phyloP scores from a whole-genome alignment of 2,888 invertebrate species.

The Frankliniella fusca region DNA sequence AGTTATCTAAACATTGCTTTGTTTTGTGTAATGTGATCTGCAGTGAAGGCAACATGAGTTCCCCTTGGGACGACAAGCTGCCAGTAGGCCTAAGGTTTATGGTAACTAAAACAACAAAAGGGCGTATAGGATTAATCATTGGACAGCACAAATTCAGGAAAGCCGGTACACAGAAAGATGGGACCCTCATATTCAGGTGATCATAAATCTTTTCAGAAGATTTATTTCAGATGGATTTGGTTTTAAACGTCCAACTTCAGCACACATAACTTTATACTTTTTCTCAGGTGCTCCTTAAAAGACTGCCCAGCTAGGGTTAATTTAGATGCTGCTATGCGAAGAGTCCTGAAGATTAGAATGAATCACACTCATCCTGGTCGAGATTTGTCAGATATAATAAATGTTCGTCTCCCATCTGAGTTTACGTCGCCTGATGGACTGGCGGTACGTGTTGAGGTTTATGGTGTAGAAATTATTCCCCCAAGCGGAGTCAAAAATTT shows the following conservation, averaged over 20 bases:
- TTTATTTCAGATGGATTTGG: not conserved
- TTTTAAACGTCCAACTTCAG: too few species aligned
- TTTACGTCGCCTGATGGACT: not conserved
- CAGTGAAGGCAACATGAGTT: not conserved
- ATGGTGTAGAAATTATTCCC: too few species aligned
- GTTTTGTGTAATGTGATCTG: not conserved
- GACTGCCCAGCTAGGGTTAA: conserved; percentile 14
- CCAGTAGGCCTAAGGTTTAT: conserved; percentile 15
- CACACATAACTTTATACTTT: not conserved
- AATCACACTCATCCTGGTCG: conserved; percentile 10
- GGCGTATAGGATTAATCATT: conserved; percentile 6
- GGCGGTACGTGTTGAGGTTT: not conserved
- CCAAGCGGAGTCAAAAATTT: too few species aligned
- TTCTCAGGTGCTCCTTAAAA: conserved; percentile 11
- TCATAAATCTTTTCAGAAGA: not conserved
- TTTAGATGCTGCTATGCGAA: conserved; percentile 12
- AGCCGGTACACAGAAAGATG: not conserved
- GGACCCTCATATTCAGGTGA: conserved; percentile 7
- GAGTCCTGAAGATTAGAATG: not conserved
- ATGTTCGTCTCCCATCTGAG: not conserved
- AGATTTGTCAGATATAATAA: conserved; percentile 8
- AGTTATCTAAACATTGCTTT: too few species aligned
- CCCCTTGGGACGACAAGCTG: conserved; percentile 11
- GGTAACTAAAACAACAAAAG: conserved; percentile 4
- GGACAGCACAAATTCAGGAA: conserved; percentile 22